Base-by-base conservation (phyloP, 2,888 invertebrate species). In the Acrobasis suavella region DNA sequence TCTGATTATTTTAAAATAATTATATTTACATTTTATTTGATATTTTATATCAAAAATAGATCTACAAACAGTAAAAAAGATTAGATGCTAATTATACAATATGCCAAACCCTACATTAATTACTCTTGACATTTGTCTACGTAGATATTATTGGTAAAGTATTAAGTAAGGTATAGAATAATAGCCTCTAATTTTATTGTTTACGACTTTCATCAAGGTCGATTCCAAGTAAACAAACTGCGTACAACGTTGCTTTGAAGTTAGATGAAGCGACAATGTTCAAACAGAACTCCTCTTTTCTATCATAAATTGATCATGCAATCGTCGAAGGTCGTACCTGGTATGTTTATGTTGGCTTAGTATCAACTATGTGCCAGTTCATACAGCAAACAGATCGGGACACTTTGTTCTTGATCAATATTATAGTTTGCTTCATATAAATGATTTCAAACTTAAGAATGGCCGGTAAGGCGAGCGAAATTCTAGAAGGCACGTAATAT, bases 251-350 rank as follows among this genome's bases (percentile, higher is more conserved):
- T 42, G 38, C n/a, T 10, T 38, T 15, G 38, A 15, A 8, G 10
- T 15, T 55, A 55, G 39, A 55, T 55, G 39, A 12, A 55, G 38
- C 9, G 37, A 37, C 54, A 39, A 9, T 55, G 39, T 55, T 15
- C 38, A 55, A 55, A 55, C 55, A 55, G 38, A 55, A 39, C 9
- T 55, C 55, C 16, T 54, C n/a, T 55, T 55, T 38, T 39, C 55
- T 39, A 39, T 55, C 15, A 38, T 6, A 15, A 9, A 54, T 15
- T 54, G 38, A 54, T 54, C 38, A 9, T 15, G 15, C 38, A 37
- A 54, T 38, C 55, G 54, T 38, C 55, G 54, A 55, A 59, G 58
- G 52, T 58, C 55, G 50, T 10, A 54, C 54, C 54, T 32, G 32
- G 54, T 15, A 10, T 54, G 54, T 54, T 54, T 54, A 54, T 38